phyloP scores from a whole-genome alignment of 2,888 invertebrate genomes.

The Saturnia pavonia region DNA sequence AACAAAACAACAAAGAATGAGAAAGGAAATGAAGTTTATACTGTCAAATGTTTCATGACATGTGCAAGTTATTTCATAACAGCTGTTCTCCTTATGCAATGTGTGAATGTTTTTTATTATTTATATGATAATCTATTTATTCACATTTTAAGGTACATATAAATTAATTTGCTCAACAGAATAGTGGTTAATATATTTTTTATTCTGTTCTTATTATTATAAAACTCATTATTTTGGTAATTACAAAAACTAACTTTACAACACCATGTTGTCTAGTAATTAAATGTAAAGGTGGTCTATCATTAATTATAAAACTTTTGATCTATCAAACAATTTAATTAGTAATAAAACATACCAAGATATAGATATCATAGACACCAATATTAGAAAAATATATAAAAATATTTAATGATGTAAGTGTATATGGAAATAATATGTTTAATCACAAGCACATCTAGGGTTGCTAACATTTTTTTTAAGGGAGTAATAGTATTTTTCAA shows the following conservation, averaged over 20 bases:
- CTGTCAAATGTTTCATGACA: not conserved
- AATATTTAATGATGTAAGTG: too few species aligned
- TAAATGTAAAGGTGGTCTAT: not conserved
- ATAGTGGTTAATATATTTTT: not conserved
- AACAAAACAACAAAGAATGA: not conserved
- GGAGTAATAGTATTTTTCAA: too few species aligned
- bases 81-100: not conserved
- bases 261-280: not conserved
- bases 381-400: too few species aligned
- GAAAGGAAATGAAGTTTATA: not conserved
- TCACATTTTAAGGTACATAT: not conserved
- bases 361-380: too few species aligned
- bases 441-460: too few species aligned
- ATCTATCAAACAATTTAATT: too few species aligned
- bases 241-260: not conserved
- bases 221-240: not conserved
- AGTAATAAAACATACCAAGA: too few species aligned
- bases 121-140: not conserved
- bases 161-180: not conserved
- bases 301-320: too few species aligned
- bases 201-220: not conserved
- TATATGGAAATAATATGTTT: too few species aligned
- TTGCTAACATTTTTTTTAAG: too few species aligned
- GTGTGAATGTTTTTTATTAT: not conserved
- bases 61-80: constrained; percentile 1